Evolutionary conservation across 2,113 vertebrate species (phyloP).

Genomic region (Spheniscus mendiculus): DNA sequence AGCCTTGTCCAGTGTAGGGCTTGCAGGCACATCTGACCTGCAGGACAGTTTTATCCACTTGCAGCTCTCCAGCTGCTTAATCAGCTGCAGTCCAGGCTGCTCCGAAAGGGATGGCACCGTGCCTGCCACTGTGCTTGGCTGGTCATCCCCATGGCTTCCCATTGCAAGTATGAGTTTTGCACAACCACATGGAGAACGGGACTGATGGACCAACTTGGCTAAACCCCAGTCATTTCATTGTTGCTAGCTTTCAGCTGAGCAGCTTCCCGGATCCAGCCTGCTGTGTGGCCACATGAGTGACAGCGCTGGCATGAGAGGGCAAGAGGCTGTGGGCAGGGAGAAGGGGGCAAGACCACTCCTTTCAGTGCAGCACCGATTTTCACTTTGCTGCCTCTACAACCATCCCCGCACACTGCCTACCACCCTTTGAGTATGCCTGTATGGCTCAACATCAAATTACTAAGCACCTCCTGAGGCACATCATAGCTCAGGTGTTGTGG

Average conservation of each 20-base stretch:
- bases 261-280: accelerated
- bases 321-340: neutral
- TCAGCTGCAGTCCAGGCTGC: neutral
- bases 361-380: accelerated
- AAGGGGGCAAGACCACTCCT: accelerated
- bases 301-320: accelerated
- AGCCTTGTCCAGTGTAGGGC: neutral
- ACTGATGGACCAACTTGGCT: neutral
- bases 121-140: accelerated
- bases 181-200: neutral
- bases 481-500: neutral
- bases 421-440: neutral
- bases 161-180: accelerated
- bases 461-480: neutral
- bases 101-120: too few relatives aligned
- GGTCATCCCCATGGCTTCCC: neutral
- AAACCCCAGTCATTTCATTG: neutral
- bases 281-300: too few relatives aligned
- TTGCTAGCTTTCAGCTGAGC: neutral
- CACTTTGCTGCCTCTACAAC: neutral
- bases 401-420: accelerated
- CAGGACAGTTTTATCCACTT: neutral
- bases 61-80: neutral
- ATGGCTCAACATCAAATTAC: neutral
- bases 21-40: neutral